Percentiles rank a stretch among this genome's conserved stretches.
These are phyloP conservation scores for Galagoides demidoff DNA, from an alignment of 2,797 vertebrate genomes.

Conservation along the genomic window DNA sequence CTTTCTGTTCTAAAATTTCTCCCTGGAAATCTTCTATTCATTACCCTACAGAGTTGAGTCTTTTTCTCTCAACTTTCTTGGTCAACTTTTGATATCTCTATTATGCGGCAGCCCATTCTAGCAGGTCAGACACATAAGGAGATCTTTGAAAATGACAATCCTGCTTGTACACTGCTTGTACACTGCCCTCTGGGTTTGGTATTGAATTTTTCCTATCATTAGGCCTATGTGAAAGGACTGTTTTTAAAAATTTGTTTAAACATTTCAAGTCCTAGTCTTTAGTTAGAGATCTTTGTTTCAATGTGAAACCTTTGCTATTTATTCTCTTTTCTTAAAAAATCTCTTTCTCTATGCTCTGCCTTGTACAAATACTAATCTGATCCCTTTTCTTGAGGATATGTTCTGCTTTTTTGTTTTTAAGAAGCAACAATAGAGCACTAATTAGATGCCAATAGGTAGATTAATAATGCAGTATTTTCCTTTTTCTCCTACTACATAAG, in stretches of 20 bases:
- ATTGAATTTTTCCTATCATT: slow-evolving; percentile 3
- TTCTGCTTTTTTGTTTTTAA: neutral
- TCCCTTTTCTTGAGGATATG: neutral
- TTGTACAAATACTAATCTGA: neutral
- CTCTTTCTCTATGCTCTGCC: neutral
- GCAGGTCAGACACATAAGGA: neutral
- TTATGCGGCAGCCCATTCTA: neutral
- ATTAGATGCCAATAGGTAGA: neutral
- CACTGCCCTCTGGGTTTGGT: neutral
- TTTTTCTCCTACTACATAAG: neutral
- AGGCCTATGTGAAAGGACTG: neutral
- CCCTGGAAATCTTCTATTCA: neutral
- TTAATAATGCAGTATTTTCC: neutral
- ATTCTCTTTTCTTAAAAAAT: neutral
- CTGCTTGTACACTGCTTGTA: neutral
- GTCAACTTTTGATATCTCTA: neutral
- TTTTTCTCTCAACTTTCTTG: neutral
- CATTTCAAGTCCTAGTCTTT: neutral
- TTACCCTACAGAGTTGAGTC: neutral
- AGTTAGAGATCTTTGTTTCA: neutral
- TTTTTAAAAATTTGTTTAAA: neutral
- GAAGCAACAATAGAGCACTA: neutral
- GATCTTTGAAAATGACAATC: neutral
- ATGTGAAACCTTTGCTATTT: neutral
- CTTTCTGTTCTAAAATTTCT: neutral